A percentile compares a stretch with the other conserved stretches of the same genome.
phyloP scores from a whole-genome alignment of 1,140 invertebrate species.

The Formica selysi region DNA sequence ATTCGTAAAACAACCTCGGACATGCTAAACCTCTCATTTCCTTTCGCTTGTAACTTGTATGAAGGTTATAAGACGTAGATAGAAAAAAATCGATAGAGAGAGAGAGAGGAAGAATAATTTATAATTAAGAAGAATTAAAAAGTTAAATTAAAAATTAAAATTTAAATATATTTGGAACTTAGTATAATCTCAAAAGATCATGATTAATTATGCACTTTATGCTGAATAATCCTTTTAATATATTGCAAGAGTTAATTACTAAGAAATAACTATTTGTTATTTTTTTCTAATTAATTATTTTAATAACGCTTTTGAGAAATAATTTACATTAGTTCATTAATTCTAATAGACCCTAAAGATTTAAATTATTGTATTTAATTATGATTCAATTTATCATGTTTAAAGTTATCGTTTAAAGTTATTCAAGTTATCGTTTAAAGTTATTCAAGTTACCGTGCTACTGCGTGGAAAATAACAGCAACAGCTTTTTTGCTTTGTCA shows the following conservation, averaged over 20 bases:
- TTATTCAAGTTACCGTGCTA: neutral
- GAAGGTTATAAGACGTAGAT: neutral
- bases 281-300: neutral
- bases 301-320: neutral
- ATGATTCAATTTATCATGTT: neutral
- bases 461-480: slow-evolving; percentile 32
- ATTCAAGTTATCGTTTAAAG: neutral
- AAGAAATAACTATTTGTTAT: neutral
- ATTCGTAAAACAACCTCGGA: slow-evolving; percentile 45
- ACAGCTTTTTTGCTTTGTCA: slow-evolving; percentile 57
- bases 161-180: neutral
- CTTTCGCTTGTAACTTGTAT: neutral
- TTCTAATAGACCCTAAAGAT: neutral
- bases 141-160: slow-evolving; percentile 3
- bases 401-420: slow-evolving; percentile 9
- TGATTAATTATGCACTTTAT: neutral
- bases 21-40: slow-evolving; percentile 5
- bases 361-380: neutral
- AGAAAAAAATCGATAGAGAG: slow-evolving; percentile 7
- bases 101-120: neutral
- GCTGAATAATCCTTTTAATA: neutral
- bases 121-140: neutral
- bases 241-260: neutral
- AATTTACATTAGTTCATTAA: neutral
- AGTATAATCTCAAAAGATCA: too few relatives aligned